Conservation (phyloP, 2,113 vertebrate species). For the Eleginops maclovinus region DNA sequence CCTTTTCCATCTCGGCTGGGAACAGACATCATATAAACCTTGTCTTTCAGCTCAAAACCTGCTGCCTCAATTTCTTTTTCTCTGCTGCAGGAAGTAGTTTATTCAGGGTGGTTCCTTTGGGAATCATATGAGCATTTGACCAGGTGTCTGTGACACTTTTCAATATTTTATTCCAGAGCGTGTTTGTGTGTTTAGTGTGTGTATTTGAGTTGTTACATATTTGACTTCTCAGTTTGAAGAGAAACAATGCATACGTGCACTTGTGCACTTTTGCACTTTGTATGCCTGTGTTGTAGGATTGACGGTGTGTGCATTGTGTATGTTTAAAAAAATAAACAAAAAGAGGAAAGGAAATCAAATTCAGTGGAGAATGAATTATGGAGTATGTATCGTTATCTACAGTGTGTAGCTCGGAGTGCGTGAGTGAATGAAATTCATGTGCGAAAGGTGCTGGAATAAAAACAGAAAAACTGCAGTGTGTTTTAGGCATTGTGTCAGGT, state of each 20-base stretch:
- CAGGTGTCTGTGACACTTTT: slow-evolving; percentile 80
- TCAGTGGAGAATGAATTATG: slow-evolving; percentile 80
- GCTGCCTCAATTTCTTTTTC: slow-evolving; percentile 47
- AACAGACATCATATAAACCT: slow-evolving; percentile 69
- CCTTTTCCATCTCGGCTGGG: slow-evolving; percentile 52
- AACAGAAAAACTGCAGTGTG: slow-evolving; percentile 71
- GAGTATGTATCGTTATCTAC: slow-evolving; percentile 78
- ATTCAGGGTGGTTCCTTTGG: slow-evolving; percentile 69
- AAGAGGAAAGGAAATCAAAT: slow-evolving; percentile 79
- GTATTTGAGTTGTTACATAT: slow-evolving; percentile 69
- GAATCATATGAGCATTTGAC: slow-evolving; percentile 80
- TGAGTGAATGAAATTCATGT: slow-evolving; percentile 73
- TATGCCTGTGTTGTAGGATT: slow-evolving; percentile 68
- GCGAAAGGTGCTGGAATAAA: slow-evolving; percentile 74
- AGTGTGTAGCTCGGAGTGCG: slow-evolving; percentile 71
- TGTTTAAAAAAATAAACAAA: slow-evolving; percentile 23
- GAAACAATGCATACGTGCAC: slow-evolving; percentile 62
- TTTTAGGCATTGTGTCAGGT: slow-evolving; percentile 75
- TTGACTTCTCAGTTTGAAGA: slow-evolving; percentile 67
- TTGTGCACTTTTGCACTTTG: slow-evolving; percentile 69
- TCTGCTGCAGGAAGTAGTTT: slow-evolving; percentile 70
- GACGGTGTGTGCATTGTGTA: slow-evolving; percentile 54
- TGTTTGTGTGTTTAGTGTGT: slow-evolving; percentile 74
- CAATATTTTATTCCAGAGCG: slow-evolving; percentile 74
- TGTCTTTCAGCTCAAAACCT: slow-evolving; percentile 60